Conservation (phyloP, 92 coral and sea anemone species). For the Actinernus sp. region DNA sequence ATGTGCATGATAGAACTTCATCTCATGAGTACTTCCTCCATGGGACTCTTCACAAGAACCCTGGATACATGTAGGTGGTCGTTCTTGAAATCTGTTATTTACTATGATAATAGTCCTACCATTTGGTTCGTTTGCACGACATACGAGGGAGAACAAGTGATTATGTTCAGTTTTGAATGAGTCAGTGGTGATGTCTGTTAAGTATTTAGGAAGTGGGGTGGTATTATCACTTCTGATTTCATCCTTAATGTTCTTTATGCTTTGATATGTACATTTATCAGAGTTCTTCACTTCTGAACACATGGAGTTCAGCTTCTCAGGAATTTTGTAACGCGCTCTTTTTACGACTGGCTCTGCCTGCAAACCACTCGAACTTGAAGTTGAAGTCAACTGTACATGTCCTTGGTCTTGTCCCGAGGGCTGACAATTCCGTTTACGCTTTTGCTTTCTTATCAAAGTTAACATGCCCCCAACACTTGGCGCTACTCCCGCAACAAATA, state of each 20-base stretch:
- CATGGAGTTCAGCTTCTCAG: too few species aligned
- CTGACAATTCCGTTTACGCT: too few species aligned
- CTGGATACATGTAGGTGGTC: conserved; percentile 9
- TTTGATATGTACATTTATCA: too few species aligned
- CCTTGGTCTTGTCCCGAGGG: too few species aligned
- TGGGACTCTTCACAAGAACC: conserved; percentile 2
- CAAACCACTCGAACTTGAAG: too few species aligned
- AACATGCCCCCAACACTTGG: conserved; percentile 1
- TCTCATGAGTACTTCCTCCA: conserved; percentile 10
- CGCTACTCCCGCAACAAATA: conserved; percentile 78
- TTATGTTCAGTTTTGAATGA: conserved; percentile 75
- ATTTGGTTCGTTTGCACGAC: conserved; percentile 53
- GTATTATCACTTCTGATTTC: not conserved
- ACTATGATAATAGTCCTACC: conserved; percentile 64
- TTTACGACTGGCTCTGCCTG: too few species aligned
- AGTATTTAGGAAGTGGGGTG: conserved; percentile 40
- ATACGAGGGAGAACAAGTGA: conserved; percentile 64
- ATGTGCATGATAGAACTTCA: conserved; percentile 70
- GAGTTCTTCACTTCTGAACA: too few species aligned
- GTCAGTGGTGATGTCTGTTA: conserved; percentile 39
- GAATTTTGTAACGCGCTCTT: too few species aligned
- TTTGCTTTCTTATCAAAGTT: too few species aligned
- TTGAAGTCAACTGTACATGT: too few species aligned
- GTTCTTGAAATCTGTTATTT: conserved; percentile 61
- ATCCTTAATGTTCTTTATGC: too few species aligned